Evolutionary conservation across 2,113 vertebrate genomes (phyloP).

Genomic region (Hippocampus guttulatus): DNA sequence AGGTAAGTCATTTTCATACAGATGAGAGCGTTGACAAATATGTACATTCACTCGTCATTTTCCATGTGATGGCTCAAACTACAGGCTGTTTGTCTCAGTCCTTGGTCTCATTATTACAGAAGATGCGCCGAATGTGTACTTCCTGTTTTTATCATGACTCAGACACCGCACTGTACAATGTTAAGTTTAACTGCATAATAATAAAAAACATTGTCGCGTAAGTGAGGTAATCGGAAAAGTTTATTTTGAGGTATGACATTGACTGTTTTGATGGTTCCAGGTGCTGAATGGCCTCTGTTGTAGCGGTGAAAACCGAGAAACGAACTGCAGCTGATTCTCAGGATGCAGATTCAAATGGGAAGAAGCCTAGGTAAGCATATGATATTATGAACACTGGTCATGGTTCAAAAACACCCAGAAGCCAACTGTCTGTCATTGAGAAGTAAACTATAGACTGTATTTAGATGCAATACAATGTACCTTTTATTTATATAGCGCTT

Average conservation of each 20-base stretch:
- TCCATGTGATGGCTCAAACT: background rate
- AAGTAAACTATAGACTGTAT: background rate
- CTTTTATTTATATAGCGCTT: too few species aligned
- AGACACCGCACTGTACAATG: background rate
- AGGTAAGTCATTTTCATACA: constrained; percentile 30
- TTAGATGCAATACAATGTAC: too few species aligned
- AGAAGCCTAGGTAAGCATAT: constrained; percentile 85
- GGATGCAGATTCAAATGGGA: constrained; percentile 82
- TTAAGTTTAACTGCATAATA: background rate
- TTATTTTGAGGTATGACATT: background rate
- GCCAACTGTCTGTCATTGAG: background rate
- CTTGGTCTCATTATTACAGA: background rate
- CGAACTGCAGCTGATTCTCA: constrained; percentile 73
- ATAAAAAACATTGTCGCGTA: background rate
- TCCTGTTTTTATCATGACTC: constrained; percentile 6
- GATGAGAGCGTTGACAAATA: background rate
- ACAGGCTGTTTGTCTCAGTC: background rate
- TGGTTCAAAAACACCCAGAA: background rate
- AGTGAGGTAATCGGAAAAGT: background rate
- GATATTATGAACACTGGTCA: background rate
- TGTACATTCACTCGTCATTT: background rate
- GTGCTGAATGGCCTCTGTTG: constrained; percentile 89
- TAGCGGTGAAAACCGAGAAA: constrained; percentile 79
- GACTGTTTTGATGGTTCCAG: constrained; percentile 54
- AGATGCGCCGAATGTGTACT: constrained; percentile 7